Evolutionary conservation across 2,113 vertebrate genomes (phyloP).

Genomic region (Dolichotis patagonum): DNA sequence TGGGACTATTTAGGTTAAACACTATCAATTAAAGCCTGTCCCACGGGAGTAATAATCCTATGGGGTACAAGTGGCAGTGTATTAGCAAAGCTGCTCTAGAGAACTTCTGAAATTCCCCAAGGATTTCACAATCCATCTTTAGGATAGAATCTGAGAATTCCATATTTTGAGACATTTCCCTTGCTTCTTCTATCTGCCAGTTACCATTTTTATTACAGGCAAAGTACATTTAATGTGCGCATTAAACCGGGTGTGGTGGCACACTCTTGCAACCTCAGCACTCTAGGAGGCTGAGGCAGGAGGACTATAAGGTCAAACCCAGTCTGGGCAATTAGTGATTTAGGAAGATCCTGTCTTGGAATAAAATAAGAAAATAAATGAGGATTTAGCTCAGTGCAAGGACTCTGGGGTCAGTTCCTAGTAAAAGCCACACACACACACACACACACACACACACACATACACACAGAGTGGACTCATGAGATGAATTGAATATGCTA

Average conservation of each 20-base stretch:
- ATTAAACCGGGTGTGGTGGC: not conserved
- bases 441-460: not conserved
- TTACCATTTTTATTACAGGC: not conserved
- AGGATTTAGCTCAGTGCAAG: not conserved
- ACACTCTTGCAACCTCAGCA: not conserved
- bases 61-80: not conserved
- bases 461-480: not conserved
- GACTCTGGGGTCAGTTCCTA: not conserved
- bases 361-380: not conserved
- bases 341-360: not conserved
- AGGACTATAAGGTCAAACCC: not conserved
- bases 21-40: conserved; percentile 35
- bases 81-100: conserved; percentile 2
- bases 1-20: conserved; percentile 35
- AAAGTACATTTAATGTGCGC: not conserved
- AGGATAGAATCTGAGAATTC: not conserved
- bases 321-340: not conserved
- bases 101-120: conserved; percentile 30
- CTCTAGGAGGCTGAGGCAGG: not conserved
- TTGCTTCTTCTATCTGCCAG: not conserved
- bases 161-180: not conserved
- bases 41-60: conserved; percentile 30
- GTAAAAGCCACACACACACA: not conserved
- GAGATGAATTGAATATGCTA: not conserved
- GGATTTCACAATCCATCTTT: conserved; percentile 34